These are phyloP conservation scores for Drosophila miranda DNA, from an alignment of 1,140 invertebrate species.

Conservation along the genomic window DNA sequence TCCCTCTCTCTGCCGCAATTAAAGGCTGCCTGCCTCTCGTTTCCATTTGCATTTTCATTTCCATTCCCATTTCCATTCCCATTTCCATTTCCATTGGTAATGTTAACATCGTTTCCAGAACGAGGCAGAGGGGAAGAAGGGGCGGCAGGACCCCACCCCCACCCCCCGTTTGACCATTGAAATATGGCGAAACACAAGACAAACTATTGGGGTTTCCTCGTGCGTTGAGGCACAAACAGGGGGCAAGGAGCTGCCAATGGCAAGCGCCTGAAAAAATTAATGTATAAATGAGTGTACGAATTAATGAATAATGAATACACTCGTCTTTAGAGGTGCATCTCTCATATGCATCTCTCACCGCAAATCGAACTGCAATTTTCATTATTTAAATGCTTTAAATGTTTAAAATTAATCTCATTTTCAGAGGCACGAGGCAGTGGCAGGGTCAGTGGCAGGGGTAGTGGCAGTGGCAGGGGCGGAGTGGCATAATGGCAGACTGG, in stretches of 20 bases:
- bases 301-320: too few relatives aligned
- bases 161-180: constrained; percentile 33
- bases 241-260: constrained; percentile 49
- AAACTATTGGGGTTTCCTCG: constrained; percentile 76
- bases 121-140: background rate
- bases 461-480: too few relatives aligned
- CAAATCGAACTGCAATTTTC: constrained; percentile 16
- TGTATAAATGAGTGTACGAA: constrained; percentile 17
- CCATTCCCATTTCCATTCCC: constrained; percentile 70
- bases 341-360: background rate
- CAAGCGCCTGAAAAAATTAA: constrained; percentile 23
- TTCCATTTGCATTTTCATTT: constrained; percentile 21
- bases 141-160: background rate
- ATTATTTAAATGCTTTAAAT: constrained; percentile 31
- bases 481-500: too few relatives aligned
- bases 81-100: constrained; percentile 46
- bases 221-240: constrained; percentile 33
- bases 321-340: too few relatives aligned
- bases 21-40: constrained; percentile 25
- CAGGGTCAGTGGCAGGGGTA: too few relatives aligned
- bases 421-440: background rate
- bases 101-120: constrained; percentile 44
- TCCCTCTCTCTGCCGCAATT: constrained; percentile 41
- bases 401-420: constrained; percentile 45
- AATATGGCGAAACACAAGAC: constrained; percentile 63